Evolutionary conservation across 2,888 invertebrate species (phyloP).

Genomic region (Alsophila aescularia): DNA sequence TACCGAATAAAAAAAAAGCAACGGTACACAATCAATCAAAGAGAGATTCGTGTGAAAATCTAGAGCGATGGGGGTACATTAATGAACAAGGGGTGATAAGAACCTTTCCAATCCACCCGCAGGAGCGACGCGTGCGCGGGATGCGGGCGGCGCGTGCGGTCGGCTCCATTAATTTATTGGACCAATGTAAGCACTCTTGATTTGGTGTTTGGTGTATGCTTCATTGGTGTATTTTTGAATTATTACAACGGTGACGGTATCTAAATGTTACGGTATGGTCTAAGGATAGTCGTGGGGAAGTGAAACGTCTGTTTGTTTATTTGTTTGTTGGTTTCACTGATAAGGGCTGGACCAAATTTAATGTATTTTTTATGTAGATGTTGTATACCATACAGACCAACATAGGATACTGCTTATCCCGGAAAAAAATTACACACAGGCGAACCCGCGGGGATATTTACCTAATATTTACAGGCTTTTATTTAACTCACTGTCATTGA

Average conservation of each 20-base stretch:
- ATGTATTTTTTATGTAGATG: too few relatives aligned
- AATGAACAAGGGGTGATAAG: conserved; percentile 67
- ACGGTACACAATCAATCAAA: conserved; percentile 43
- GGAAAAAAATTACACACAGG: too few relatives aligned
- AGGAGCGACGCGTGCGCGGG: conserved; percentile 56
- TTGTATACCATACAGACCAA: too few relatives aligned
- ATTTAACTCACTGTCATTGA: too few relatives aligned
- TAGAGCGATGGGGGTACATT: conserved; percentile 71
- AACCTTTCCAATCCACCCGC: conserved; percentile 45
- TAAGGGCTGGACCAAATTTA: too few relatives aligned
- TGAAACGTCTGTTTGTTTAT: too few relatives aligned
- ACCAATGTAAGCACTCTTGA: conserved; percentile 15
- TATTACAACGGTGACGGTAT: not conserved
- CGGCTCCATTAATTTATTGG: conserved; percentile 22
- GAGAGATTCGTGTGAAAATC: conserved; percentile 67
- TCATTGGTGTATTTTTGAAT: conserved; percentile 7
- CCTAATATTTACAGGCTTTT: too few relatives aligned
- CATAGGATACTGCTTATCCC: too few relatives aligned
- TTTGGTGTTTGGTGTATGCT: conserved; percentile 24
- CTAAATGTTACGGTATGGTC: too few relatives aligned
- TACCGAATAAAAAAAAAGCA: not conserved
- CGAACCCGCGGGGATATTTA: too few relatives aligned
- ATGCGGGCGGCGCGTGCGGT: conserved; percentile 49
- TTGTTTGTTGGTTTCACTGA: too few relatives aligned
- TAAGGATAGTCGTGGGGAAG: too few relatives aligned